Evolutionary conservation across 2,888 invertebrate species (phyloP).

Genomic region (Xestia sexstrigata): DNA sequence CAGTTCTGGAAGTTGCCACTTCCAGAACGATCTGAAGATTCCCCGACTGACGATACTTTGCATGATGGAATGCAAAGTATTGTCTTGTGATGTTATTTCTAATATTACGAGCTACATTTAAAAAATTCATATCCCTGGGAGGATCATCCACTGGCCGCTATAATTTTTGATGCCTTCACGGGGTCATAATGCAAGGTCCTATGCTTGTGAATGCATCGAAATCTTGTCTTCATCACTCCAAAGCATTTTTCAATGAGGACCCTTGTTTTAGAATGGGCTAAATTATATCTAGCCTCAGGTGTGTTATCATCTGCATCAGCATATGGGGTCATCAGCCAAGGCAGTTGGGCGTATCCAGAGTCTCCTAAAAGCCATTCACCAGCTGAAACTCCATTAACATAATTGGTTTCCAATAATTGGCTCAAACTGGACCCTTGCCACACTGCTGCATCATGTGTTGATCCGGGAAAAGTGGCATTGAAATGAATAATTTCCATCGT

Average conservation of each 20-base stretch:
- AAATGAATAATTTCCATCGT: not conserved
- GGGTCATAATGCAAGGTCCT: slow-evolving; percentile 3
- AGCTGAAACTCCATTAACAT: not conserved
- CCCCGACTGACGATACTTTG: too few relatives aligned
- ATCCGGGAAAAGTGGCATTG: not conserved
- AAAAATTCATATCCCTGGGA: too few relatives aligned
- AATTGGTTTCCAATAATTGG: not conserved
- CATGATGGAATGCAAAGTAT: too few relatives aligned
- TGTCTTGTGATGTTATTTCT: too few relatives aligned
- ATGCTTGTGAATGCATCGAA: not conserved
- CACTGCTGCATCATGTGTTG: not conserved
- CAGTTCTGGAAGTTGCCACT: too few relatives aligned
- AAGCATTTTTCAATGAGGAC: not conserved
- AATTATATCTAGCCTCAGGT: slow-evolving; percentile 1
- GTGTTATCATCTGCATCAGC: not conserved
- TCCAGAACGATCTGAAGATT: too few relatives aligned
- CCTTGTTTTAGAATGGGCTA: not conserved
- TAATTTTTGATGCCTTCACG: not conserved
- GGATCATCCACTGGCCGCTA: too few relatives aligned
- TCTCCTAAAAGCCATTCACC: slow-evolving; percentile 1
- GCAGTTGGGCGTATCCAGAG: not conserved
- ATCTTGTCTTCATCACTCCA: slow-evolving; percentile 1
- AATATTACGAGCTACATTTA: too few relatives aligned
- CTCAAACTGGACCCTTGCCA: not conserved
- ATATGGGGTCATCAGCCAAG: slow-evolving; percentile 1